Evolutionary conservation across 1,140 invertebrate species (phyloP).

Genomic region (Eurosta solidaginis): DNA sequence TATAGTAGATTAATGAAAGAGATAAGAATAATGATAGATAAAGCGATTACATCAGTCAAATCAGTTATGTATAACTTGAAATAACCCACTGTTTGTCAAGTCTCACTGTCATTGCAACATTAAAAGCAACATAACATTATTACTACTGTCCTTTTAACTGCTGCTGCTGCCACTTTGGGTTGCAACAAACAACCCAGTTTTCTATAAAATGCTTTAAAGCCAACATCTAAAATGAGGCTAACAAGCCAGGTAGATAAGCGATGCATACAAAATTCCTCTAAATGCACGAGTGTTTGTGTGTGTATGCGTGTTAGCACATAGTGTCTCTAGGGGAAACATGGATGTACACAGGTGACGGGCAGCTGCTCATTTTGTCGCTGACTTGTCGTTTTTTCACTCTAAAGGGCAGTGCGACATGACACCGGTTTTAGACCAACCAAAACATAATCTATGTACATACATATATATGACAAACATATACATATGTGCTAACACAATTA

Average conservation of each 20-base stretch:
- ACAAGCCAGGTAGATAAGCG: constrained; percentile 17
- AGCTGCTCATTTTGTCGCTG: constrained; percentile 9
- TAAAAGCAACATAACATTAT: too few species aligned
- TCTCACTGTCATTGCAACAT: neutral
- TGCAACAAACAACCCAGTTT: neutral
- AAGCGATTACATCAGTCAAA: too few species aligned
- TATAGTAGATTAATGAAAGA: too few species aligned
- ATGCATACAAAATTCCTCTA: neutral
- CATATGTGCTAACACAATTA: neutral
- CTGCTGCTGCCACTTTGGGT: neutral
- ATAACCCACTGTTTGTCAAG: neutral
- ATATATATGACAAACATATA: neutral
- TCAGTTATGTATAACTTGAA: neutral
- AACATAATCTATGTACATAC: neutral
- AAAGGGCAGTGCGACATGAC: constrained; percentile 16
- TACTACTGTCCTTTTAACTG: neutral
- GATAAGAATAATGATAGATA: too few species aligned
- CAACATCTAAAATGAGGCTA: neutral
- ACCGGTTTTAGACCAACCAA: constrained; percentile 14
- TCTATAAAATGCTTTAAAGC: neutral
- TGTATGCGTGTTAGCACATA: neutral
- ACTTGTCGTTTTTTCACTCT: too few species aligned
- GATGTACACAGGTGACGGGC: neutral
- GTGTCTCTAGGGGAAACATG: neutral
- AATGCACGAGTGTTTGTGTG: neutral